These are phyloP conservation scores for Heliothis subflexa DNA, from an alignment of 1,140 invertebrate species.

Conservation along the genomic window DNA sequence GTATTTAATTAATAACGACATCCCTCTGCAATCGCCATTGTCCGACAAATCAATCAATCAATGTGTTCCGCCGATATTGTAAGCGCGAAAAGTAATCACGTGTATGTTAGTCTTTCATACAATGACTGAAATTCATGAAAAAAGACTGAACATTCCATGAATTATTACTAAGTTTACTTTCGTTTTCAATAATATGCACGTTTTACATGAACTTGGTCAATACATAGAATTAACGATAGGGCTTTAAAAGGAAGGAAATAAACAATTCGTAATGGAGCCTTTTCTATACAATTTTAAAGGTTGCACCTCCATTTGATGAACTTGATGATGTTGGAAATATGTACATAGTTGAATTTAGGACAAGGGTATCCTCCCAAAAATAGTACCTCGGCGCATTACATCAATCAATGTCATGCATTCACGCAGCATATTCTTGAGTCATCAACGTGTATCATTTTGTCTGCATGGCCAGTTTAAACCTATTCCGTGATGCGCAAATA, in stretches of 20 bases:
- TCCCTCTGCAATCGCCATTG: conserved; percentile 10
- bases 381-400: conserved; percentile 11
- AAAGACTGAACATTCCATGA: too few relatives aligned
- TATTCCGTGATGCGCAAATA: neutral
- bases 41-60: conserved; percentile 22
- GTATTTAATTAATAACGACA: conserved; percentile 25
- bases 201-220: too few relatives aligned
- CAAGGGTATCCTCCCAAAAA: conserved; percentile 25
- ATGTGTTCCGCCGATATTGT: neutral
- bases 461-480: neutral
- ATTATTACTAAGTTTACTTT: too few relatives aligned
- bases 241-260: neutral
- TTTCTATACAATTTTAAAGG: neutral
- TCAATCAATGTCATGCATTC: conserved; percentile 33
- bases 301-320: neutral
- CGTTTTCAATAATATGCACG: too few relatives aligned
- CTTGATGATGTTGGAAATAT: conserved; percentile 7
- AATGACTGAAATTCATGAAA: too few relatives aligned
- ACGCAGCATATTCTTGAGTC: neutral
- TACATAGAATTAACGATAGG: too few relatives aligned
- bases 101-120: too few relatives aligned
- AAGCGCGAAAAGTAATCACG: too few relatives aligned
- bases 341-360: neutral
- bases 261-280: neutral
- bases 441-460: neutral